A percentile compares a stretch with the other conserved stretches of the same genome.
These are phyloP conservation scores for Megaptera novaeangliae DNA, from an alignment of 2,113 vertebrate species.

Conservation along the genomic window DNA sequence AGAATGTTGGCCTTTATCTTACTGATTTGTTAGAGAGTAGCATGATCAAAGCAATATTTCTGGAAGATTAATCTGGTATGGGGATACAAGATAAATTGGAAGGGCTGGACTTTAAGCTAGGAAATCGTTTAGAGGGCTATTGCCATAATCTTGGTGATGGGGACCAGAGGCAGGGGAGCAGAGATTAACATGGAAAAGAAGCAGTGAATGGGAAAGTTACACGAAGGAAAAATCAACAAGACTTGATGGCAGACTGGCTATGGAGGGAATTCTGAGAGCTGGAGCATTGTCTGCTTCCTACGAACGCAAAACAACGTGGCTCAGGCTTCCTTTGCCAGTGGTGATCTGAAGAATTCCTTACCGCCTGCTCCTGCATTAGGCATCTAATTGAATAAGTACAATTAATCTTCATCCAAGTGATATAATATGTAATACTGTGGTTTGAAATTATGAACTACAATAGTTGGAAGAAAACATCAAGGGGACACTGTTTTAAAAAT, in stretches of 20 bases:
- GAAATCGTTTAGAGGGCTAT: background rate
- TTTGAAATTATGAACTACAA: background rate
- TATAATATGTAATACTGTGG: background rate
- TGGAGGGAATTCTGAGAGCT: background rate
- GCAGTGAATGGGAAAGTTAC: background rate
- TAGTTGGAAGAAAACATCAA: background rate
- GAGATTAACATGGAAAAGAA: slow-evolving; percentile 15
- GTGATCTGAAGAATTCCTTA: background rate
- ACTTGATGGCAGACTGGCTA: background rate
- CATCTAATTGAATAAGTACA: background rate
- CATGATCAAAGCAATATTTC: background rate
- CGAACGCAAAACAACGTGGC: background rate
- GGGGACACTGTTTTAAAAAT: background rate
- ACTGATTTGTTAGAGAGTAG: background rate
- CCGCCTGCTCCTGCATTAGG: background rate
- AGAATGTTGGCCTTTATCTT: background rate
- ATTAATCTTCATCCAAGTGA: background rate
- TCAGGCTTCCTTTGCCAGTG: background rate
- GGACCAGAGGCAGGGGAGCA: background rate
- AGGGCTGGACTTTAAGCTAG: background rate
- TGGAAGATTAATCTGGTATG: background rate
- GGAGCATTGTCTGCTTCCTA: background rate
- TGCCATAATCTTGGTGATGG: background rate
- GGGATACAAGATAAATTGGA: background rate
- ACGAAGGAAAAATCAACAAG: background rate